A percentile compares a stretch with the other conserved stretches of the same genome.
phyloP scores from a whole-genome alignment of 2,888 invertebrate species.

The Erebia ligea region DNA sequence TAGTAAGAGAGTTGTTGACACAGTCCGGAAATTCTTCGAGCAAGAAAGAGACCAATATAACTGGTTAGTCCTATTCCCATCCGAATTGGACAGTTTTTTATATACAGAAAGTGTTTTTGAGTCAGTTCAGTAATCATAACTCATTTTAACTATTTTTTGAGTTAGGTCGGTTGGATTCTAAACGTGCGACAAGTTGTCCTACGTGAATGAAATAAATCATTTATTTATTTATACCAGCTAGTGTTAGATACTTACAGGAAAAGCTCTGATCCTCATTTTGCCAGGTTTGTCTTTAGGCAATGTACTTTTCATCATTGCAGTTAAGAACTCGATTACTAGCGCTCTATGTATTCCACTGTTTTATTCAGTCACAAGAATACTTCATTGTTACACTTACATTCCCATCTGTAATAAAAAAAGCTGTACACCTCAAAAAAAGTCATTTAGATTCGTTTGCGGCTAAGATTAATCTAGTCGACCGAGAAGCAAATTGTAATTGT shows the following conservation, averaged over 20 bases:
- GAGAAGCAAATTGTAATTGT: not conserved
- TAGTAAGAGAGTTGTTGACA: too few relatives aligned
- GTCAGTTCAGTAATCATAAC: too few relatives aligned
- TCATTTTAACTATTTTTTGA: too few relatives aligned
- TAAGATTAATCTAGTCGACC: not conserved
- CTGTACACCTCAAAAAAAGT: slow-evolving; percentile 41
- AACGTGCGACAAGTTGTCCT: too few relatives aligned
- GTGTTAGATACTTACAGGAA: slow-evolving; percentile 91
- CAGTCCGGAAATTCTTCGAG: too few relatives aligned
- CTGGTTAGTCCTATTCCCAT: too few relatives aligned
- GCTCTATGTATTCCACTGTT: slow-evolving; percentile 56
- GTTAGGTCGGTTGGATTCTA: too few relatives aligned
- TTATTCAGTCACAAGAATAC: slow-evolving; percentile 73
- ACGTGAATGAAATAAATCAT: too few relatives aligned
- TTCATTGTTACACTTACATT: slow-evolving; percentile 74
- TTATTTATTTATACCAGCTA: too few relatives aligned
- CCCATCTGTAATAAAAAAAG: slow-evolving; percentile 68
- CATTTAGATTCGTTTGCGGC: slow-evolving; percentile 43
- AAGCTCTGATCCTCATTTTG: slow-evolving; percentile 99
- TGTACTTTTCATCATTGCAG: slow-evolving; percentile 87
- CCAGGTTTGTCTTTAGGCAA: slow-evolving; percentile 93
- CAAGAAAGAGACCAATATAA: too few relatives aligned
- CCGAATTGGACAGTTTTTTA: too few relatives aligned
- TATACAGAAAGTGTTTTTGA: too few relatives aligned
- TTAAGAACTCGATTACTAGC: slow-evolving; percentile 57